Base-by-base conservation (phyloP, 2,888 invertebrate species). In the Lydus trimaculatus region DNA sequence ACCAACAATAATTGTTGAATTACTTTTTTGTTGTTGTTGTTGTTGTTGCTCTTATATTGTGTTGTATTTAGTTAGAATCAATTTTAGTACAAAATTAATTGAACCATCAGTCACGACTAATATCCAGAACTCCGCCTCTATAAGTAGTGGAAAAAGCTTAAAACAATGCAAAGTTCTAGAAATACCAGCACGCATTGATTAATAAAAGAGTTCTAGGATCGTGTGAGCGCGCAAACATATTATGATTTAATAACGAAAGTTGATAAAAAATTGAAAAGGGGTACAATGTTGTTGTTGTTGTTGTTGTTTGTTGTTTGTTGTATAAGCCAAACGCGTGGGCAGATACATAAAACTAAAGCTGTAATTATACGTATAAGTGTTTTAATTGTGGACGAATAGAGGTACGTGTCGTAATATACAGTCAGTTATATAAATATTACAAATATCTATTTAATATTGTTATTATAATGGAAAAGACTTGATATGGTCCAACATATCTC, bases 331-430 rank as follows among this genome's bases (percentile, higher is more conserved):
- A 77, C 79, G 84, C 84, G 84, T 84, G 83, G 84, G 84, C 82
- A 82, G 82, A 77, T 78, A 80, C 83, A 83, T 82, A 82, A 83
- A 83, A 82, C 83, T 79, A 82, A 48, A 81, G 80, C 82, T 81
- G 82, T 84, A 84, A 84, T 84, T 84, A 84, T 82, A 83, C 81
- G 80, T 82, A 83, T 83, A 82, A 83, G 84, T 83, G 84, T 84
- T 84, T 84, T 84, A 84, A 84, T 84, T 84, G 84, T 84, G 82
- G 80, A 82, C 82, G 83, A 82, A 83, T 80, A 78, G 80, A 80
- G 80, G 79, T 81, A 80, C 81, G 82, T 81, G 83, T 82, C 81
- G 80, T 81, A 79, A 75, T 74, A 75, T 77, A 71, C 69, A 77
- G 70, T 77, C 83, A 81, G 78, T 70, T 71, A 73, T 39, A 36